A percentile compares a stretch with the other conserved stretches of the same genome.
Conservation (phyloP, 2,888 invertebrate genomes). For the Scaptomyza tumidula region DNA sequence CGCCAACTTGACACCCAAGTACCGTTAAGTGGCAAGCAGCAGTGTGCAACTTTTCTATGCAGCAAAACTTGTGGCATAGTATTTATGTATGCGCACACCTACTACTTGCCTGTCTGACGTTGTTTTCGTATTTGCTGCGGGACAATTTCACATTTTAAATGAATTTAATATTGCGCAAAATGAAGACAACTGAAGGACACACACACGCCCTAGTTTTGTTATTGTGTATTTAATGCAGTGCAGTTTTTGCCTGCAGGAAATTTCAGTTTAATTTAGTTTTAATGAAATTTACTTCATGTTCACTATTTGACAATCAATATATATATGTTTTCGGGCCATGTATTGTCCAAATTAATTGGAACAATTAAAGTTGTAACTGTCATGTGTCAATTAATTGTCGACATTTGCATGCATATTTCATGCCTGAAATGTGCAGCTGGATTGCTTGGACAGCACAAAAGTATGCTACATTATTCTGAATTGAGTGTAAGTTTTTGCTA, state of each 20-base stretch:
- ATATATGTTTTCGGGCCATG: too few species aligned
- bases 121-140: conserved; percentile 48
- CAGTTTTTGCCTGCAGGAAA: conserved; percentile 5
- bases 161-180: conserved; percentile 78
- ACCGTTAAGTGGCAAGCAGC: conserved; percentile 56
- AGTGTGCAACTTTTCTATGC: conserved; percentile 13
- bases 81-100: neutral
- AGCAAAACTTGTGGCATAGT: conserved; percentile 31
- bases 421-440: conserved; percentile 9
- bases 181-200: conserved; percentile 62
- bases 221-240: neutral
- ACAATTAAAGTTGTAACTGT: too few species aligned
- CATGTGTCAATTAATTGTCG: too few species aligned
- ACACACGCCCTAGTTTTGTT: neutral
- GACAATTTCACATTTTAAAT: conserved; percentile 72
- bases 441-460: conserved; percentile 27
- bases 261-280: neutral
- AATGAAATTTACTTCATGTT: neutral
- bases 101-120: conserved; percentile 14
- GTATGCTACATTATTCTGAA: conserved; percentile 44
- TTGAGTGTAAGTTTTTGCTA: conserved; percentile 1
- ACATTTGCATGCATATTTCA: conserved; percentile 9
- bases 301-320: too few species aligned
- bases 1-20: conserved; percentile 54
- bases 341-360: too few species aligned